These are phyloP conservation scores for Anguilla megastoma DNA, from an alignment of 2,797 vertebrate genomes.

Conservation along the genomic window DNA sequence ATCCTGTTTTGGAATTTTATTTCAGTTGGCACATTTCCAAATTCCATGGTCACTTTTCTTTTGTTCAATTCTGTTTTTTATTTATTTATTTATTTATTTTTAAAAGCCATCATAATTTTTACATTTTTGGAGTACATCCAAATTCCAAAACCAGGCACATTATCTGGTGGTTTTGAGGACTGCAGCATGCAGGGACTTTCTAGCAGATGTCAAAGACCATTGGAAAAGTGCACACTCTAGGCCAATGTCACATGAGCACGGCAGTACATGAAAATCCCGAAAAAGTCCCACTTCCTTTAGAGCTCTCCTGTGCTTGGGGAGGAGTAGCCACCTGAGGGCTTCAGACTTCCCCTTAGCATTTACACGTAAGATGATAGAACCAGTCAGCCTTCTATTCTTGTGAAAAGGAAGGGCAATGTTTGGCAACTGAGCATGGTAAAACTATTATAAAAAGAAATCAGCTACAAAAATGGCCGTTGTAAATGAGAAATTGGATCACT, in stretches of 20 bases:
- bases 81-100: no score
- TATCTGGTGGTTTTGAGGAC: neutral
- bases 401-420: neutral
- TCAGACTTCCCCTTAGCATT: conserved; percentile 17
- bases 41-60: neutral
- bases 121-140: neutral
- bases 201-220: neutral
- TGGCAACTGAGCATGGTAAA: neutral
- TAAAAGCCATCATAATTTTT: neutral
- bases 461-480: neutral
- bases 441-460: neutral
- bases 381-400: neutral
- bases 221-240: conserved; percentile 22
- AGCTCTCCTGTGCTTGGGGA: neutral
- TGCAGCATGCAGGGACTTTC: neutral
- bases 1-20: neutral
- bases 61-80: neutral
- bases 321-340: conserved; percentile 3
- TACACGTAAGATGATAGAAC: neutral
- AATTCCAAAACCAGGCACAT: conserved; percentile 22
- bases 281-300: conserved; percentile 28
- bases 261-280: conserved; percentile 12
- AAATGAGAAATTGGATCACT: conserved; percentile 7
- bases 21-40: neutral
- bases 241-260: conserved; percentile 16